Conservation (phyloP, 2,888 invertebrate species). For the Belgica antarctica region DNA sequence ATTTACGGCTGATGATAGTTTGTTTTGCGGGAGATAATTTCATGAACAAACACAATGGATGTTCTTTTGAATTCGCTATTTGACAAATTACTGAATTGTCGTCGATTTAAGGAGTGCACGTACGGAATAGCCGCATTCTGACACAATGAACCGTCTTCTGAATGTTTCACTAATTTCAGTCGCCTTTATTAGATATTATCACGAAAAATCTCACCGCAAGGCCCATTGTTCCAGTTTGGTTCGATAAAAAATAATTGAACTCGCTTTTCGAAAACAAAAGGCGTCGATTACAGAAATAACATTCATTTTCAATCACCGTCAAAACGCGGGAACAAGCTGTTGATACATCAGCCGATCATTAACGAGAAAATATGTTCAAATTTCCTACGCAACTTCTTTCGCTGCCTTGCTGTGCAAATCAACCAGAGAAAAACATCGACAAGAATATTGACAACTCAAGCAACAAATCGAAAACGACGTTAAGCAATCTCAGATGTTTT, state of each 20-base stretch:
- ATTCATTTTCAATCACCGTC: constrained; percentile 17
- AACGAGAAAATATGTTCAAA: constrained; percentile 8
- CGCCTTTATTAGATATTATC: not conserved
- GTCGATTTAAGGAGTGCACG: not conserved
- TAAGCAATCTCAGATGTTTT: constrained; percentile 10
- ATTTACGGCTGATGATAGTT: constrained; percentile 15
- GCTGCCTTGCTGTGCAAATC: not conserved
- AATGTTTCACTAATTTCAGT: not conserved
- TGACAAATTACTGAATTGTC: constrained; percentile 13
- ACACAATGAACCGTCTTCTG: not conserved
- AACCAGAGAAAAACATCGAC: not conserved
- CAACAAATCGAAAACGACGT: constrained; percentile 33
- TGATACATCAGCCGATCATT: not conserved
- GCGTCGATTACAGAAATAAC: not conserved
- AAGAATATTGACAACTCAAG: constrained; percentile 38
- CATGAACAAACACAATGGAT: constrained; percentile 11
- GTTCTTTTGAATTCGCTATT: not conserved
- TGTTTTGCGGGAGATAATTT: constrained; percentile 1
- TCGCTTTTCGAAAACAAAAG: not conserved
- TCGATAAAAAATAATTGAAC: constrained; percentile 9
- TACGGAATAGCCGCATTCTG: not conserved
- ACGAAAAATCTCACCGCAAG: not conserved
- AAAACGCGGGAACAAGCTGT: not conserved
- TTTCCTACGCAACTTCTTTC: constrained; percentile 24
- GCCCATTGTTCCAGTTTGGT: not conserved